Base-by-base conservation (phyloP, 1,140 invertebrate species). In the Carposina sasakii region DNA sequence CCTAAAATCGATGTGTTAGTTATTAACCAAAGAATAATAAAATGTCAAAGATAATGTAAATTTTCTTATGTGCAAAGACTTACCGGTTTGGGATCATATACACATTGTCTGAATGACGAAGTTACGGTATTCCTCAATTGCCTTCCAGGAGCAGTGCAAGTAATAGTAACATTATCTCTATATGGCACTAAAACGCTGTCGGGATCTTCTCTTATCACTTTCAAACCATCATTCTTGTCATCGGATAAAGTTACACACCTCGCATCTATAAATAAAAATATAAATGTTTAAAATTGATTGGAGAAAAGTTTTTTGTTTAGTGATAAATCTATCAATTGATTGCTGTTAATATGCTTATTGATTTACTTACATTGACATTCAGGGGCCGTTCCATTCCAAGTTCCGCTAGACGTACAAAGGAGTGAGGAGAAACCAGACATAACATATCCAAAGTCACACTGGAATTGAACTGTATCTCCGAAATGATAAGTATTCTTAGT, bases 391-490 rank as follows among this genome's bases (percentile, higher is more conserved):
- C 95, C 95, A 83, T 98, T 98, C 97, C 97, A 99, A 24, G 88
- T 88, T 40, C 97, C 97, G 82, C 90, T 92, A 24, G 95, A 95
- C 3, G 93, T 93, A 81, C 98, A 99, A 30, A 94, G 85, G 2
- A 99, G 84, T 19, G 92, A 90, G 1, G 92, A 89, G 36, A 92
- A 91, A 39, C 97, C 97, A 56, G 91, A 89, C 88, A 98, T 91
- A 4, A 97, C 92, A 74, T 96, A 98, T 10, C 97, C 98, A 81
- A 98, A 98, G 63, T 97, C 90, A 78, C 98, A 99, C 69, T 96
- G 93, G 88, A 98, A 99, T 49, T 89, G 91, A 0, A 98, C 91
- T 23, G 94, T 82, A 76, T 98, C 96, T 0, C 95, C 95, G 77
- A 95, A 98, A 61, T 96, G 94, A 78, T 93, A 96, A 58, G 91